These are phyloP conservation scores for Mus caroli DNA, from an alignment of 2,797 vertebrate species.

Conservation along the genomic window DNA sequence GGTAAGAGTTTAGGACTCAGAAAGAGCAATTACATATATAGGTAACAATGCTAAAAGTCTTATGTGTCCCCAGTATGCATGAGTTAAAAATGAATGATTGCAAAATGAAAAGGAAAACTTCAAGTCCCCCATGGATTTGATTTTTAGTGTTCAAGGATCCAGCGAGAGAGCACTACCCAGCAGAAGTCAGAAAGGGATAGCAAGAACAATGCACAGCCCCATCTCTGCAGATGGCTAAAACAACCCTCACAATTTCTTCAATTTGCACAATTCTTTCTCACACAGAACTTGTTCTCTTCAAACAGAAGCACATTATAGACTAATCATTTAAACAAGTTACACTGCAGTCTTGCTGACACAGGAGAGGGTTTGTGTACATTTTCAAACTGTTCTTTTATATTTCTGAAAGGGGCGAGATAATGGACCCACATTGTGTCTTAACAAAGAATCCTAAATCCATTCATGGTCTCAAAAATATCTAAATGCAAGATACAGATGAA, in stretches of 20 bases:
- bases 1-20: background rate
- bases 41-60: background rate
- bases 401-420: conserved; percentile 66
- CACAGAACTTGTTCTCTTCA: conserved; percentile 51
- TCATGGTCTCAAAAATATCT: conserved; percentile 41
- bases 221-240: conserved; percentile 36
- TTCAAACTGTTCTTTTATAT: conserved; percentile 76
- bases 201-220: background rate
- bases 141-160: conserved; percentile 2
- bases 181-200: conserved; percentile 32
- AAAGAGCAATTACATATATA: background rate
- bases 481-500: conserved; percentile 60
- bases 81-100: conserved; percentile 28
- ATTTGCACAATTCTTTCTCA: conserved; percentile 62
- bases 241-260: conserved; percentile 56
- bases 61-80: background rate
- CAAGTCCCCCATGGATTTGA: background rate
- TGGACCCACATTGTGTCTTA: conserved; percentile 42
- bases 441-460: conserved; percentile 73
- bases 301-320: conserved; percentile 66
- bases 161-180: background rate
- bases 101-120: conserved; percentile 44
- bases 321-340: conserved; percentile 73
- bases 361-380: conserved; percentile 69
- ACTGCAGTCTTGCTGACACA: conserved; percentile 68